Base-by-base conservation (phyloP, 1,140 invertebrate species). In the Drosophila arizonae region DNA sequence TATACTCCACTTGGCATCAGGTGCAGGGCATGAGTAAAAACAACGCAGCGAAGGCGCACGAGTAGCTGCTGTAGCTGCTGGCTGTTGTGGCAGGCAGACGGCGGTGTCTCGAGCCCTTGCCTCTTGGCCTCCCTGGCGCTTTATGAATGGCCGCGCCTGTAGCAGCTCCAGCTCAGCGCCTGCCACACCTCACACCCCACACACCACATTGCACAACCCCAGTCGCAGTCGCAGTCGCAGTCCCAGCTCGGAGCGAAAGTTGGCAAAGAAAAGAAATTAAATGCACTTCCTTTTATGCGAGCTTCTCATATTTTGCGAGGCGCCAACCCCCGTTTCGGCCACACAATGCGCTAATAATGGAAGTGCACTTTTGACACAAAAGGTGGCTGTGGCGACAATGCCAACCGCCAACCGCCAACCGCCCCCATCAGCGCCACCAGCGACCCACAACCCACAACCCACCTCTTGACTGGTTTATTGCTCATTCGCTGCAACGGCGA, bases 361-460 rank as follows among this genome's bases (percentile, higher is more conserved):
- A 88, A 87, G 82, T 87, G 84, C 84, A 87, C 84, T 87, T 88
- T 86, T 87, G 79, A 87, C 79, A 88, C 79, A 88, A 87, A 87
- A 87, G 84, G 82, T 88, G 72, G 82, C 81, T 88, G 82, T 61
- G 75, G 78, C 75, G 77, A 81, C 81, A 85, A 78, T 81, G 67
- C 63, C 63, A 15, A 45, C n/a, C 13, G 6, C 43, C 43, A 43
- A 17, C 43, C n/a, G 8, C 39, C 39, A 13, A 15, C 43, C 43
- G n/a, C 11, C 13, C 3, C 26, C 26, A 28, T 10, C 41, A 11
- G 11, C 41, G 3, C 41, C 41, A 4, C 11, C 41, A 43, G 11
- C 41, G n/a, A 15, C 43, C 43, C 0, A 2, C 4, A n/a, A 13
- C 0, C 43, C 4, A 17, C 0, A 17, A 17, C 17, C 43, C 43